These are phyloP conservation scores for Troides helena DNA, from an alignment of 2,888 invertebrate species.

Conservation along the genomic window DNA sequence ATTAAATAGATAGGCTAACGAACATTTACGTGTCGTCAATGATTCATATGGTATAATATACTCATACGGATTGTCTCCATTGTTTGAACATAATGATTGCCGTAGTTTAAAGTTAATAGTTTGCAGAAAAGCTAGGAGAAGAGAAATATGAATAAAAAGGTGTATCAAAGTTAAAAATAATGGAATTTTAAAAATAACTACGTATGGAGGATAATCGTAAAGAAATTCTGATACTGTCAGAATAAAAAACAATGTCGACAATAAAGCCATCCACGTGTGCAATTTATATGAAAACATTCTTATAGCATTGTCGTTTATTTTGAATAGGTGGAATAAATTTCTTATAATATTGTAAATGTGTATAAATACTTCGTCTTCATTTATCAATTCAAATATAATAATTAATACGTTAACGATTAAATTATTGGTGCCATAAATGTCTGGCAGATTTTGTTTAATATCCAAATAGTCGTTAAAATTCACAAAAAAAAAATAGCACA, in stretches of 20 bases:
- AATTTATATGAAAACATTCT: conserved; percentile 46
- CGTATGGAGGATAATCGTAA: conserved; percentile 38
- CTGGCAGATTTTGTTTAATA: conserved; percentile 40
- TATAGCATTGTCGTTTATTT: conserved; percentile 36
- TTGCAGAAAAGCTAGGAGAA: conserved; percentile 46
- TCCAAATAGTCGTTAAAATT: conserved; percentile 33
- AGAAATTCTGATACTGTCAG: conserved; percentile 44
- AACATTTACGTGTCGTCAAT: conserved; percentile 14
- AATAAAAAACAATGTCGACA: conserved; percentile 35
- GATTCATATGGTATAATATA: conserved; percentile 25
- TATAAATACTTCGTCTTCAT: conserved; percentile 35
- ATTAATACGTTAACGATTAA: conserved; percentile 40
- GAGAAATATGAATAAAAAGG: conserved; percentile 48
- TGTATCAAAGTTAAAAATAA: conserved; percentile 47
- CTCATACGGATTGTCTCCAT: conserved; percentile 16
- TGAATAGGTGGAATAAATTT: conserved; percentile 36
- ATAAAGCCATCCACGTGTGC: conserved; percentile 42
- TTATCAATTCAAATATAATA: conserved; percentile 37
- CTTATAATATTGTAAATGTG: conserved; percentile 41
- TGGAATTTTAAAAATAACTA: conserved; percentile 47
- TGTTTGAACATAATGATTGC: conserved; percentile 32
- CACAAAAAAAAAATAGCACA: conserved; percentile 32
- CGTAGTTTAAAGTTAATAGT: conserved; percentile 42
- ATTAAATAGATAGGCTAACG: conserved; percentile 38
- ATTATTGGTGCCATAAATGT: conserved; percentile 43